Evolutionary conservation across 2,888 invertebrate species (phyloP).

Genomic region (Physocephala rufipes): DNA sequence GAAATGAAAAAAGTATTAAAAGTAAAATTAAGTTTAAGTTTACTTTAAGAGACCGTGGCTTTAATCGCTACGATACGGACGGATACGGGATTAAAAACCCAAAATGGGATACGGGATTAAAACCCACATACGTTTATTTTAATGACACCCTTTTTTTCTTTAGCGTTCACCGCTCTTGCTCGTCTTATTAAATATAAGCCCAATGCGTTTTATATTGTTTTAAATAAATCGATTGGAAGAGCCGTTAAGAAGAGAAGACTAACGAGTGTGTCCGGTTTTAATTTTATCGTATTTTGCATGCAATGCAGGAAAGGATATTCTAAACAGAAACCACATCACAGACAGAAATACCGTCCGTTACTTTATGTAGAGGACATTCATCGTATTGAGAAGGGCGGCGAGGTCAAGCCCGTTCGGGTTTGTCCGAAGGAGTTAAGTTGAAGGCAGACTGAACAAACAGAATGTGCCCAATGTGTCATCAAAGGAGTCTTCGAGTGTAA

Average conservation of each 20-base stretch:
- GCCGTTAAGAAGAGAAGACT: slow-evolving; percentile 31
- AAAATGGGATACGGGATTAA: too few species aligned
- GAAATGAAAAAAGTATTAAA: slow-evolving; percentile 29
- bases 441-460: neutral
- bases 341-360: slow-evolving; percentile 36
- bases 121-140: slow-evolving; percentile 45
- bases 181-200: too few species aligned
- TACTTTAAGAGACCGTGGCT: neutral
- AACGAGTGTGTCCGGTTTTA: slow-evolving; percentile 36
- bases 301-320: slow-evolving; percentile 47
- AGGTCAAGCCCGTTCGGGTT: neutral
- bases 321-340: slow-evolving; percentile 51
- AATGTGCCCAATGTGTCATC: neutral
- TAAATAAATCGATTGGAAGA: slow-evolving; percentile 52
- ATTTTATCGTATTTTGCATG: slow-evolving; percentile 30
- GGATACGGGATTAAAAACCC: slow-evolving; percentile 32
- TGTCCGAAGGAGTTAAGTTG: slow-evolving; percentile 24
- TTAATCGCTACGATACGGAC: too few species aligned
- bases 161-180: too few species aligned
- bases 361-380: too few species aligned
- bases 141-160: slow-evolving; percentile 47
- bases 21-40: slow-evolving; percentile 11
- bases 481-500: neutral
- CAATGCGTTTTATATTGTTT: slow-evolving; percentile 33
- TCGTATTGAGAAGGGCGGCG: too few species aligned